Evolutionary conservation across 2,113 vertebrate genomes (phyloP).

Genomic region (Gadus macrocephalus): DNA sequence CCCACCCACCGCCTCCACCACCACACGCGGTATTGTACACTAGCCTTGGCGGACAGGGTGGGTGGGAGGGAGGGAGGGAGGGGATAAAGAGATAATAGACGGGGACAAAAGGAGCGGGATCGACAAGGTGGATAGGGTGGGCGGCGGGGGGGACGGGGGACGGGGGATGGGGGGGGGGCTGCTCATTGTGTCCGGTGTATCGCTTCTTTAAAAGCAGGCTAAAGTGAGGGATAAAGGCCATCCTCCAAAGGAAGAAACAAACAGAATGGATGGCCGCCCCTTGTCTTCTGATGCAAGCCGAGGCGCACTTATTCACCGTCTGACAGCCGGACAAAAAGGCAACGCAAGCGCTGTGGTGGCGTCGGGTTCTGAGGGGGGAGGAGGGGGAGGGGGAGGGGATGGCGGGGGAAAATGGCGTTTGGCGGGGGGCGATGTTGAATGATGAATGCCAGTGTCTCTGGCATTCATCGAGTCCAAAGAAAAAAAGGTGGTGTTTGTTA

Average conservation of each 20-base stretch:
- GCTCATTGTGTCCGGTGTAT: conserved; percentile 55
- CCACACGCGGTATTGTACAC: conserved; percentile 48
- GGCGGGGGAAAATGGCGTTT: background rate
- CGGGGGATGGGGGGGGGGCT: conserved; percentile 38
- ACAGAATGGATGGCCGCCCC: conserved; percentile 42
- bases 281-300: conserved; percentile 34
- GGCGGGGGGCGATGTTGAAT: background rate
- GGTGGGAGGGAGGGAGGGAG: background rate
- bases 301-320: conserved; percentile 13
- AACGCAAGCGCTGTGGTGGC: background rate
- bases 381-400: background rate
- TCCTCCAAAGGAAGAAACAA: conserved; percentile 20
- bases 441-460: no score
- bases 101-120: conserved; percentile 42
- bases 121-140: conserved; percentile 13
- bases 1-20: conserved; percentile 34
- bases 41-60: conserved; percentile 40
- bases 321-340: conserved; percentile 16
- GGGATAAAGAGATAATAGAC: conserved; percentile 54
- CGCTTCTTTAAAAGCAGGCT: conserved; percentile 38
- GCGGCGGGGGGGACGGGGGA: conserved; percentile 20
- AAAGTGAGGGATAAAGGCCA: conserved; percentile 61
- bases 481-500: no score
- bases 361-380: conserved; percentile 6
- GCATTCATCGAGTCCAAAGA: no score